Conservation (phyloP, 2,888 invertebrate genomes). For the Leptothorax acervorum region DNA sequence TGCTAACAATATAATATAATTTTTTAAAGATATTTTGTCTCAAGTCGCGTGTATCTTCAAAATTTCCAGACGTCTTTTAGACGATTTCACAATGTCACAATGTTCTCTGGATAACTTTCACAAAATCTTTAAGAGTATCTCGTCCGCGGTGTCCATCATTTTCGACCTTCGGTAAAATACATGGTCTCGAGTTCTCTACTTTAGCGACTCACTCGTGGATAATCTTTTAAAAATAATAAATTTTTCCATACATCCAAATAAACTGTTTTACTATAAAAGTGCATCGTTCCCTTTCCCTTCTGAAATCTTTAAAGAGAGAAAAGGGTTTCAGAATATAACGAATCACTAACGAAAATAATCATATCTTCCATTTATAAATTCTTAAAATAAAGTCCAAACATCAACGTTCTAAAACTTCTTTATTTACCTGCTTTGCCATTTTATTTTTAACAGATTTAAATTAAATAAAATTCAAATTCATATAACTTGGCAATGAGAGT, state of each 20-base stretch:
- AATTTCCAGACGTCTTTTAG: too few relatives aligned
- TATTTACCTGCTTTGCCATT: neutral
- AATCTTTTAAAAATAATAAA: neutral
- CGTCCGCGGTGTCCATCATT: neutral
- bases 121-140: neutral
- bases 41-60: too few relatives aligned
- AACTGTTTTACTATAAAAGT: neutral
- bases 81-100: too few relatives aligned
- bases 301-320: neutral
- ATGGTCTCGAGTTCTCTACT: neutral
- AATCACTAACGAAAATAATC: neutral
- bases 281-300: neutral
- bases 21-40: too few relatives aligned
- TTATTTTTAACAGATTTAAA: neutral
- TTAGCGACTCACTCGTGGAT: neutral
- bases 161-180: neutral
- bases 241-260: neutral
- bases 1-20: too few relatives aligned
- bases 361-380: slow-evolving; percentile 12
- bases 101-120: too few relatives aligned
- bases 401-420: neutral
- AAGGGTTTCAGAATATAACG: too few relatives aligned
- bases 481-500: too few relatives aligned
- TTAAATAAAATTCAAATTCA: too few relatives aligned
- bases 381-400: neutral